Evolutionary conservation across 2,888 invertebrate species (phyloP).

Genomic region (Chalcis sispes): DNA sequence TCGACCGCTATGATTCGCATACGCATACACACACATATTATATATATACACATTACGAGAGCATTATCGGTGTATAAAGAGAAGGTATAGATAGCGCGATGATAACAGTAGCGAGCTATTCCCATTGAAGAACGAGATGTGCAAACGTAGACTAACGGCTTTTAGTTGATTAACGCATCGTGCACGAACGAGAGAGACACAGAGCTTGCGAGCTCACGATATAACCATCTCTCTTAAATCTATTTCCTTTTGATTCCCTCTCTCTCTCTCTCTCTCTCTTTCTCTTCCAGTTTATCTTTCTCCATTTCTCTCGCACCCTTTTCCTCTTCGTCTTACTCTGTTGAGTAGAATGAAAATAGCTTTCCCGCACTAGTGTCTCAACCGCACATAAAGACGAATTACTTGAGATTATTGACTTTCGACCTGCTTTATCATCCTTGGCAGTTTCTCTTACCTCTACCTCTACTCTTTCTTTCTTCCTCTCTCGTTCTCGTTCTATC

Average conservation of each 20-base stretch:
- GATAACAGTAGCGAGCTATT: slow-evolving; percentile 7
- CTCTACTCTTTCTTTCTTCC: not conserved
- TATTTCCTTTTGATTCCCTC: slow-evolving; percentile 25
- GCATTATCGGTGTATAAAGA: slow-evolving; percentile 4
- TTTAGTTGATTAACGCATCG: slow-evolving; percentile 72
- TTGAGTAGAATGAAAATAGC: slow-evolving; percentile 67
- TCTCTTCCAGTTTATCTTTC: not conserved
- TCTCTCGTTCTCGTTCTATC: slow-evolving; percentile 6
- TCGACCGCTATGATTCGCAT: not conserved
- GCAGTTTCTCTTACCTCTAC: not conserved
- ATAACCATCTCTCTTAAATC: slow-evolving; percentile 48
- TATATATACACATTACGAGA: not conserved
- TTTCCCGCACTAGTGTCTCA: slow-evolving; percentile 54
- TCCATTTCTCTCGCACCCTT: too few species aligned
- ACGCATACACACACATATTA: not conserved
- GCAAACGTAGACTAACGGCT: slow-evolving; percentile 70
- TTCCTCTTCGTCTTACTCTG: slow-evolving; percentile 8
- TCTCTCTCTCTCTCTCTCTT: not conserved
- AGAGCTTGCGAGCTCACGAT: slow-evolving; percentile 54
- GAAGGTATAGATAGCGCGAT: not conserved
- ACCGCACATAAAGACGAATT: slow-evolving; percentile 65
- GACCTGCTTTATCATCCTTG: slow-evolving; percentile 56
- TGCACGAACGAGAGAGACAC: too few species aligned
- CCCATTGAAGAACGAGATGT: slow-evolving; percentile 64
- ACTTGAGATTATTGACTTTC: slow-evolving; percentile 69